phyloP scores from a whole-genome alignment of 2,797 vertebrate species.

The Smutsia gigantea region DNA sequence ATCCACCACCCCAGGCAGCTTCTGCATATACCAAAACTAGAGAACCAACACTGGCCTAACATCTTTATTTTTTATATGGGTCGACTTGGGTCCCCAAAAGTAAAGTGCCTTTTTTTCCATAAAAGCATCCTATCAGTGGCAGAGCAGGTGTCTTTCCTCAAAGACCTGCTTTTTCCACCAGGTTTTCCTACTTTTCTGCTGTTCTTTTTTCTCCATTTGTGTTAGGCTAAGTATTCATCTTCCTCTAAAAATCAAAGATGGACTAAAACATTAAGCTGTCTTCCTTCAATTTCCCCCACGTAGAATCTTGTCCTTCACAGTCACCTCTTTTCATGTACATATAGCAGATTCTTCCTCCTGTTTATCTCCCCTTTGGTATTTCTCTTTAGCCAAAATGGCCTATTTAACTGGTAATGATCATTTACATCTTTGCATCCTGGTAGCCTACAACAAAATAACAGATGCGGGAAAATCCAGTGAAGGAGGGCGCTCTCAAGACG shows the following conservation, averaged over 20 bases:
- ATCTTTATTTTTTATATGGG: conserved; percentile 12
- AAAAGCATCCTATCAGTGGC: not conserved
- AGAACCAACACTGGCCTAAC: not conserved
- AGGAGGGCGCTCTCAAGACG: not conserved
- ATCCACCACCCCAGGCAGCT: not conserved
- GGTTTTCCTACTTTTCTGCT: not conserved
- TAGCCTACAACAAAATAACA: conserved; percentile 13
- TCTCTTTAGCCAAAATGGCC: conserved; percentile 3
- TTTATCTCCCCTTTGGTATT: not conserved
- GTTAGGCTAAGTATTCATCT: not conserved
- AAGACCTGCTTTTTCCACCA: not conserved
- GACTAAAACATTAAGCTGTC: not conserved
- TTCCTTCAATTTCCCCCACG: not conserved
- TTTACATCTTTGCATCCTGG: not conserved
- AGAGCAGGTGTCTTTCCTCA: not conserved
- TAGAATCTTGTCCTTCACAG: not conserved
- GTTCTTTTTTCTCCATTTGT: not conserved
- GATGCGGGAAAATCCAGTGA: conserved; percentile 23
- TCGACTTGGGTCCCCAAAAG: not conserved
- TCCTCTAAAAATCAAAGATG: conserved; percentile 23
- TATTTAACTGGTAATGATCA: conserved; percentile 49
- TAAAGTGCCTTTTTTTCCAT: not conserved
- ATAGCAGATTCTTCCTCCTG: not conserved
- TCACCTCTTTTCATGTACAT: not conserved
- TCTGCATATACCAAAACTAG: not conserved